Evolutionary conservation across 2,888 invertebrate genomes (phyloP), one percentile per base, ranked within the genome.

Genomic region (Cerceris rybyensis): DNA sequence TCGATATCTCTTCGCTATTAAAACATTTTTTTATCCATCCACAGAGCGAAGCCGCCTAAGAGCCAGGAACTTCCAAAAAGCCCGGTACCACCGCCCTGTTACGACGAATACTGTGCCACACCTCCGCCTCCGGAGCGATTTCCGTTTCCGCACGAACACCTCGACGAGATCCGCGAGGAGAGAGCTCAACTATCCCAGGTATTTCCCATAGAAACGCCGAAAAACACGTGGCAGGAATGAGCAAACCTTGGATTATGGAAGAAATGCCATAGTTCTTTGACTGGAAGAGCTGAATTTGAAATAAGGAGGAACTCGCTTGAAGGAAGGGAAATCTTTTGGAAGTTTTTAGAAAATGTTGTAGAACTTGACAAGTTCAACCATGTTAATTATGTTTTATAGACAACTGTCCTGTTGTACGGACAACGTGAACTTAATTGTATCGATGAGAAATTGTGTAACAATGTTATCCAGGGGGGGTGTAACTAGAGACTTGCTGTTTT

Each of bases 91-190:
- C 90, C 91, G 28, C 80, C 88, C 5, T 81, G 69, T 9, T 64
- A 82, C n/a, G 84, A 87, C 52, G 91, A 91, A 11, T 83, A 86
- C 70, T 84, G 85, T 50, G 79, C 87, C 2, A 14, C 80, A 0
- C n/a, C 78, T 0, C 71, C 68, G 13, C 87, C 90, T 0, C 88
- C 88, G 52, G 88, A 90, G 55, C 57, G 77, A 17, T 88, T 87
- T 67, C 70, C 84, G 58, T 87, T 88, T 50, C 86, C 89, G 0
- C 90, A 88, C 78, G 90, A 91, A 43, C 91, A 92, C 78, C 86
- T 88, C 67, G 92, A 92, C 39, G 92, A 92, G 73, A 84, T 92
- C 58, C 92, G 92, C 82, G 92, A 92, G 74, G 92, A 92, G 79
- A 87, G 89, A 75, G 86, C 81, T 73, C 89, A 88, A 81, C 85